A percentile compares a stretch with the other conserved stretches of the same genome.
Conservation (phyloP, 1,140 invertebrate species). For the Apis mellifera region Amel_HAv3.1 CM009939.2:11496501-11497000, state of each 20-base stretch:
- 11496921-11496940: background rate
- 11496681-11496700: background rate
- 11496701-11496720: background rate
- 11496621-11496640: no score
- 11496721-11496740: no score
- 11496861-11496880: slow-evolving; percentile 10
- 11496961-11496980: background rate
- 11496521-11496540: slow-evolving; percentile 20
- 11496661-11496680: background rate
- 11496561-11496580: no score
- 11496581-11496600: background rate
- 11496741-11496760: no score
- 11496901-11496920: slow-evolving; percentile 11
- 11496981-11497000: background rate
- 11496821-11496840: background rate
- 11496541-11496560: background rate
- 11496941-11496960: background rate
- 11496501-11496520: slow-evolving; percentile 56
- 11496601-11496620: no score
- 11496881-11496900: background rate
- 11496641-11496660: no score
- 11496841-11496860: background rate
- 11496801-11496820: background rate
- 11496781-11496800: background rate
- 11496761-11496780: background rate